Conservation (phyloP, 2,888 invertebrate genomes). For the Notocelia uddmanniana region DNA sequence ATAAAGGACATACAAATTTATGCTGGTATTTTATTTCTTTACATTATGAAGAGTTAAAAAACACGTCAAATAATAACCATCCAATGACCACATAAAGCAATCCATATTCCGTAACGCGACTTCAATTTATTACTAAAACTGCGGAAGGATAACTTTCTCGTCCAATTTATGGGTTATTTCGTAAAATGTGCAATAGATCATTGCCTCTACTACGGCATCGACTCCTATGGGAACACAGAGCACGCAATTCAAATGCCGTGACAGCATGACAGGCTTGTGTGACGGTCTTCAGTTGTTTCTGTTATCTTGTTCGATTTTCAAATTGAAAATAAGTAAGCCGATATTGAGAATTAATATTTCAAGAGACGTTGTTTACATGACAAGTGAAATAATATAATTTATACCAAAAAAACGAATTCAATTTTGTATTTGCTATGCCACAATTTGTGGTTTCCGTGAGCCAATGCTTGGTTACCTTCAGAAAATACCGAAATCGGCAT, state of each 20-base stretch:
- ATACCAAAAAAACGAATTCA: too few relatives aligned
- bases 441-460: too few relatives aligned
- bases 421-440: too few relatives aligned
- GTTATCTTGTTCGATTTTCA: conserved; percentile 33
- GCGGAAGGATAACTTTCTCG: conserved; percentile 59
- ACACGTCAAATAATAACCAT: background rate
- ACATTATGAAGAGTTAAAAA: too few relatives aligned
- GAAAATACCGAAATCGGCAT: too few relatives aligned
- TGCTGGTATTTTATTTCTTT: too few relatives aligned
- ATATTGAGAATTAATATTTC: conserved; percentile 17
- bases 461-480: too few relatives aligned
- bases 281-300: conserved; percentile 36
- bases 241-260: conserved; percentile 43
- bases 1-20: background rate
- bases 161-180: conserved; percentile 79
- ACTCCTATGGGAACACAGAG: conserved; percentile 43
- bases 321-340: conserved; percentile 33
- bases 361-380: background rate
- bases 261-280: conserved; percentile 42
- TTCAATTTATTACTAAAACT: conserved; percentile 46
- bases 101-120: conserved; percentile 34
- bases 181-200: conserved; percentile 77
- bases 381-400: background rate
- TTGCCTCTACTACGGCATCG: conserved; percentile 65
- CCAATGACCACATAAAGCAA: conserved; percentile 19